phyloP scores from a whole-genome alignment of 1,140 invertebrate species.

The Telenomus remus region DNA sequence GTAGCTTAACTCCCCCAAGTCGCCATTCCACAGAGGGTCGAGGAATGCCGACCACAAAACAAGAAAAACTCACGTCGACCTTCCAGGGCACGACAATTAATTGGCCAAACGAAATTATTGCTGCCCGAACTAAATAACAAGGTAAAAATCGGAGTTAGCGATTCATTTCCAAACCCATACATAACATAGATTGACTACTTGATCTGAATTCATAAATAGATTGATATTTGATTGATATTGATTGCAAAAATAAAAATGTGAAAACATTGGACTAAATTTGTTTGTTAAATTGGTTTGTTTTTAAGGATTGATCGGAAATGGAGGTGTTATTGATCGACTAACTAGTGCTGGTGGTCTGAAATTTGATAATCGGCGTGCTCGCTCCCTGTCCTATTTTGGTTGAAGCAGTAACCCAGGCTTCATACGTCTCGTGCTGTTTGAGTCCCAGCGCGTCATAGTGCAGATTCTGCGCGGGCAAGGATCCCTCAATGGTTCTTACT shows the following conservation, averaged over 20 bases:
- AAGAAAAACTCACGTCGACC: constrained; percentile 77
- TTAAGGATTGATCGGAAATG: too few relatives aligned
- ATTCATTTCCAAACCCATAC: too few relatives aligned
- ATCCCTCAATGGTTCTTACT: constrained; percentile 72
- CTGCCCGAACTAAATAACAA: constrained; percentile 77
- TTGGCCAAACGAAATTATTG: constrained; percentile 79
- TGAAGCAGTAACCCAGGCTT: constrained; percentile 80
- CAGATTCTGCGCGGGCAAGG: constrained; percentile 71
- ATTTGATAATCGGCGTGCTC: constrained; percentile 76
- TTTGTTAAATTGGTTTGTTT: too few relatives aligned
- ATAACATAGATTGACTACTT: too few relatives aligned
- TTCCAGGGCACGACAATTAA: constrained; percentile 75
- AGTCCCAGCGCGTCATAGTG: constrained; percentile 78
- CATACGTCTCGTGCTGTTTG: constrained; percentile 77
- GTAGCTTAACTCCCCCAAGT: constrained; percentile 70
- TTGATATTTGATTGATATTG: too few relatives aligned
- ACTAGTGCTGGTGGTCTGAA: constrained; percentile 73
- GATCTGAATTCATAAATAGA: too few relatives aligned
- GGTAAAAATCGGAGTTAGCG: too few relatives aligned
- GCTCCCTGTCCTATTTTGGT: constrained; percentile 78
- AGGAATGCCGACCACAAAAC: constrained; percentile 79
- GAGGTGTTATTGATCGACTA: constrained; percentile 60
- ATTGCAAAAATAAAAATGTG: too few relatives aligned
- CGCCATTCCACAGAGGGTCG: constrained; percentile 76
- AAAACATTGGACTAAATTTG: too few relatives aligned